Evolutionary conservation across 2,888 invertebrate genomes (phyloP).

Genomic region (Morpho achilles): DNA sequence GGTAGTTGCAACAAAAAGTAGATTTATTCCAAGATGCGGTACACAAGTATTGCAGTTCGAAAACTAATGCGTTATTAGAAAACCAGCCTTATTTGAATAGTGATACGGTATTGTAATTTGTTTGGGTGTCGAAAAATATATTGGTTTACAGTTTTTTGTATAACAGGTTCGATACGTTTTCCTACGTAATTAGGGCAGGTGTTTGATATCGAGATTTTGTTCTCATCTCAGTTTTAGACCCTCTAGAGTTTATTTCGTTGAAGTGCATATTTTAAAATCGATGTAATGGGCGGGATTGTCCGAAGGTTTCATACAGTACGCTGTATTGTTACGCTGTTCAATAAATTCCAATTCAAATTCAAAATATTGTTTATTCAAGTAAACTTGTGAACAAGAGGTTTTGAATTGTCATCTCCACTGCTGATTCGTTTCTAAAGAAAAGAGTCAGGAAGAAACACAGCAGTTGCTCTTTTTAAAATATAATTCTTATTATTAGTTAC

Average conservation of each 20-base stretch:
- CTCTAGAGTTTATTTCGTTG: constrained; percentile 15
- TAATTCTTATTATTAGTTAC: no score
- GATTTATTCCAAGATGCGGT: constrained; percentile 25
- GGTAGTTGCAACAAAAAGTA: constrained; percentile 26
- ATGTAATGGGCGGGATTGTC: no score
- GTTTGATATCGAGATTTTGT: constrained; percentile 24
- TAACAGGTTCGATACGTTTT: constrained; percentile 26
- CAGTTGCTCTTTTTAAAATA: no score
- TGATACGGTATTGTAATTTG: background rate
- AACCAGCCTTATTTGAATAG: constrained; percentile 1
- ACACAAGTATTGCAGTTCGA: constrained; percentile 6
- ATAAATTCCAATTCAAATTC: no score
- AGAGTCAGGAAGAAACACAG: no score
- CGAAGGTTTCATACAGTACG: no score
- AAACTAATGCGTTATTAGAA: constrained; percentile 2
- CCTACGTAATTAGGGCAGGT: constrained; percentile 33
- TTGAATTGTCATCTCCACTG: no score
- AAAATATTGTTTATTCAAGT: no score
- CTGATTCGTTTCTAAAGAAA: no score
- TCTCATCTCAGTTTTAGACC: constrained; percentile 20
- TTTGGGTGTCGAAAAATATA: background rate
- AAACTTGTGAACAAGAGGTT: no score
- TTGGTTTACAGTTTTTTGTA: constrained; percentile 23
- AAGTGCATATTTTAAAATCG: background rate
- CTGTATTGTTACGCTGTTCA: no score